These are phyloP conservation scores for Agrilus planipennis DNA, from an alignment of 1,140 invertebrate genomes.

Conservation along the genomic window DNA sequence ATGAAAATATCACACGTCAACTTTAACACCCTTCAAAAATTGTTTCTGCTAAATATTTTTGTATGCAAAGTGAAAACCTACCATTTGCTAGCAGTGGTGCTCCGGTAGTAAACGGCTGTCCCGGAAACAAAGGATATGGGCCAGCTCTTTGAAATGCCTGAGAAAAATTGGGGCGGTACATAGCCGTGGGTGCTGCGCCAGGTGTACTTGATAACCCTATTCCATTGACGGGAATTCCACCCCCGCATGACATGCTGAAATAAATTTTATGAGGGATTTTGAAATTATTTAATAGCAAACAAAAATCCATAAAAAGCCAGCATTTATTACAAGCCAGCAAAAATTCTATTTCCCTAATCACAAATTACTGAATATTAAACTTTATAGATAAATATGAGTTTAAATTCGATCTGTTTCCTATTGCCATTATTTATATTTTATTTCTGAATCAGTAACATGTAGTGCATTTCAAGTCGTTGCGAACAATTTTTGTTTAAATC, in stretches of 20 bases:
- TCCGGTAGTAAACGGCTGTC: slow-evolving; percentile 25
- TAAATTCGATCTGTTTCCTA: no score
- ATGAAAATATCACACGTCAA: no score
- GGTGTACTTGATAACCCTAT: slow-evolving; percentile 40
- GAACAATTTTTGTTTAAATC: background rate
- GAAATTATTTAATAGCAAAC: background rate
- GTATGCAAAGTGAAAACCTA: slow-evolving; percentile 10
- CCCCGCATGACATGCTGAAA: slow-evolving; percentile 24
- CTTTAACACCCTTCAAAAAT: no score
- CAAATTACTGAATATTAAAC: no score
- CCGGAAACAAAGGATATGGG: slow-evolving; percentile 31
- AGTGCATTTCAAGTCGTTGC: background rate
- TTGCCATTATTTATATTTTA: no score
- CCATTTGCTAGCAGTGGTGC: slow-evolving; percentile 28
- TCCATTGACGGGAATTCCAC: slow-evolving; percentile 37
- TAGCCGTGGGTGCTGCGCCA: slow-evolving; percentile 45
- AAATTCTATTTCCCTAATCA: no score
- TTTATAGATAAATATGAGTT: no score
- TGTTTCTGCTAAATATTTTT: no score
- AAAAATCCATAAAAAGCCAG: no score
- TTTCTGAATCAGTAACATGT: no score
- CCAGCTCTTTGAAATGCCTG: slow-evolving; percentile 48
- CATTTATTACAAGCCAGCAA: no score
- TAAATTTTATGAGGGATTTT: background rate
- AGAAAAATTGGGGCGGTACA: slow-evolving; percentile 59